Base-by-base conservation (phyloP, 2,797 vertebrate genomes). In the Botia almorhae region DNA sequence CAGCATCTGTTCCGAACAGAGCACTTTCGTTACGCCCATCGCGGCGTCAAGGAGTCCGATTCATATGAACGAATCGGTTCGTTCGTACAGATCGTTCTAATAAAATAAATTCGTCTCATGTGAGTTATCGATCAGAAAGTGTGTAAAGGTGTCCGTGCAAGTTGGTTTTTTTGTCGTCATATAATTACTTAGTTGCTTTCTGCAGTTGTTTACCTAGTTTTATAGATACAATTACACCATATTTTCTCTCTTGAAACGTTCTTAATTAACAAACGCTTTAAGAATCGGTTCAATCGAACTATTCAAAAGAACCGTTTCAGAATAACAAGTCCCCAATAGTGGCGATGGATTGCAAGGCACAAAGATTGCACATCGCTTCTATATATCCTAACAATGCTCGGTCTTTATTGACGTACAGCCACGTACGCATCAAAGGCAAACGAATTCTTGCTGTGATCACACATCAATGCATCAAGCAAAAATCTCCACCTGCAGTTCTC, bases 1-100 rank as follows among this genome's bases (percentile, higher is more conserved):
- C 48, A 53, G 14, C 69, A 39, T 39, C 39, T 39, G 46, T 74
- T 16, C 76, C 29, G 21, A 55, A 50, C 67, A 77, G 14, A 56
- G 21, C 53, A 73, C 69, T 80, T 80, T 69, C 78, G 69, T 67
- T 80, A 80, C 78, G 69, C 81, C 76, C 69, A 69, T 69, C 69
- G 55, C 43, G 16, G 56, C 12, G 23, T 60, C 11, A 65, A 81
- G 26, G 11, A 67, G 13, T 39, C 33, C 16, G 76, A 61, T 16
- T 68, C 78, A 74, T 4, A 21, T 39, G 0, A 43, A 7, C 2
- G 29, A 72, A 53, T 79, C 68, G 60, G 19, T 26, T 65, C 29
- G n/a, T n/a, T n/a, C n/a, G n/a, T n/a, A n/a, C n/a, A n/a, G 29
- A 29, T 29, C 29, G 29, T 29, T 29, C 4, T 29, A 29, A 4